These are phyloP conservation scores for Pachycephus smyrnensis DNA, from an alignment of 2,888 invertebrate genomes.

Conservation along the genomic window DNA sequence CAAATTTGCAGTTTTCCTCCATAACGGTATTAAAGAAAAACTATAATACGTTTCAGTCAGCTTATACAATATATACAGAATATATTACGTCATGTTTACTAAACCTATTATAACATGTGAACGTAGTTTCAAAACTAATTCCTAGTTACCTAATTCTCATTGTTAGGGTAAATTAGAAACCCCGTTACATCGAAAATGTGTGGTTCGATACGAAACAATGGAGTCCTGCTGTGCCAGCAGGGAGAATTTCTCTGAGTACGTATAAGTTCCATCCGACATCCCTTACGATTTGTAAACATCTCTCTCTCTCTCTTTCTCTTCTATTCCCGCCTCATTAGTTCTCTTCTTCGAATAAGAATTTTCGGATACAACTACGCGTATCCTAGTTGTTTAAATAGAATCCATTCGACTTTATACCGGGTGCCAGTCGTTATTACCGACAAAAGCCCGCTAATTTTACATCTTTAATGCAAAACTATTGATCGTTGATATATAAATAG, in stretches of 20 bases:
- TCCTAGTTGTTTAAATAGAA: neutral
- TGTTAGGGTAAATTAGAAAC: neutral
- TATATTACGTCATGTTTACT: neutral
- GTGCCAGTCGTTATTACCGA: neutral
- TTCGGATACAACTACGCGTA: neutral
- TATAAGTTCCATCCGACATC: neutral
- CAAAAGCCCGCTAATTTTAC: neutral
- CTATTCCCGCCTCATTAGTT: neutral
- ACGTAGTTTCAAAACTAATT: neutral
- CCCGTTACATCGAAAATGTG: neutral
- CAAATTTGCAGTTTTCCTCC: neutral
- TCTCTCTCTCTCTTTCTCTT: neutral
- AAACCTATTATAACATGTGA: neutral
- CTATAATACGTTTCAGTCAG: too few species aligned
- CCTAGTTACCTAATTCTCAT: neutral
- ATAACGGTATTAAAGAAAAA: neutral
- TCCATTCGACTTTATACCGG: neutral
- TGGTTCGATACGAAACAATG: neutral
- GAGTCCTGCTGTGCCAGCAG: neutral
- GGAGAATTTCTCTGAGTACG: neutral
- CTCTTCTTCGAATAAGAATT: neutral
- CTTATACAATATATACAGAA: neutral
- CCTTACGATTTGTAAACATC: neutral
- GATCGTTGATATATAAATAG: neutral
- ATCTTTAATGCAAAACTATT: neutral